Evolutionary conservation across 1,140 invertebrate genomes (phyloP).

Genomic region (Drosophila carrolli): DNA sequence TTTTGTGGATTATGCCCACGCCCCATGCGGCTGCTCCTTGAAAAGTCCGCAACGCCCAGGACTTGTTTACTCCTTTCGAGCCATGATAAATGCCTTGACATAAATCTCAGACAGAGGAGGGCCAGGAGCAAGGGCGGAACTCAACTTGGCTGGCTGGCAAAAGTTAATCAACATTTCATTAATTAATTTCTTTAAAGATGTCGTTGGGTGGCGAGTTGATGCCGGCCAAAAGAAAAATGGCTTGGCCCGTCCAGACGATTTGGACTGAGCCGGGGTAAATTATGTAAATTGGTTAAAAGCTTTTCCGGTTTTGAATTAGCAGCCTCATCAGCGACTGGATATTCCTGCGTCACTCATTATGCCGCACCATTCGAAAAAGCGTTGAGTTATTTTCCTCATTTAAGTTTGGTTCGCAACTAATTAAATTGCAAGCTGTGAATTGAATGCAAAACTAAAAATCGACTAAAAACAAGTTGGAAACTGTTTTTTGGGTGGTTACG

Average conservation of each 20-base stretch:
- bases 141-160: slow-evolving; percentile 65
- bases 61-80: slow-evolving; percentile 75
- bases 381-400: slow-evolving; percentile 48
- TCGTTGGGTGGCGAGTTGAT: slow-evolving; percentile 43
- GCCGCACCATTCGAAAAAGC: slow-evolving; percentile 49
- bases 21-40: slow-evolving; percentile 42
- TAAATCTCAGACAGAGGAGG: slow-evolving; percentile 70
- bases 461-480: too few relatives aligned
- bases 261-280: slow-evolving; percentile 61
- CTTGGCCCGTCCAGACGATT: slow-evolving; percentile 50
- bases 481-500: too few relatives aligned
- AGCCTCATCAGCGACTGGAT: slow-evolving; percentile 70
- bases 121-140: neutral
- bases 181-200: slow-evolving; percentile 84
- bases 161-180: slow-evolving; percentile 84
- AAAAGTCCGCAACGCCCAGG: slow-evolving; percentile 54
- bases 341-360: slow-evolving; percentile 62
- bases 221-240: slow-evolving; percentile 65
- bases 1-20: slow-evolving; percentile 79
- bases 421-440: slow-evolving; percentile 34
- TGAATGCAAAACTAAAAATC: slow-evolving; percentile 22
- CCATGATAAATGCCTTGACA: slow-evolving; percentile 80
- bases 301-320: slow-evolving; percentile 83
- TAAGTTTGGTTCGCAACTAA: slow-evolving; percentile 43
- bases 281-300: slow-evolving; percentile 83